phyloP scores from a whole-genome alignment of 2,888 invertebrate genomes.

The Sinotaia quadrata region DNA sequence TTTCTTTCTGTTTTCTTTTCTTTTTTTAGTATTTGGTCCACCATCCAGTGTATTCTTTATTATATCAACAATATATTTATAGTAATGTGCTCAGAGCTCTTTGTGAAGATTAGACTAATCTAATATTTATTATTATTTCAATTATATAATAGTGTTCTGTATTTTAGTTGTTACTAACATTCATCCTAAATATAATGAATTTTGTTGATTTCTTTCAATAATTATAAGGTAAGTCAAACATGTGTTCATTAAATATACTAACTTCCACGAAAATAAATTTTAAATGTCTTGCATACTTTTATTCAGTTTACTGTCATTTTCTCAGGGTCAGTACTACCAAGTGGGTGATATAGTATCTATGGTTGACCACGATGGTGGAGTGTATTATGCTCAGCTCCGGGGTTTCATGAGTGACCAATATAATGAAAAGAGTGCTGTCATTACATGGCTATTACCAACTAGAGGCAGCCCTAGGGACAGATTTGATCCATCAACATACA shows the following conservation, averaged over 20 bases:
- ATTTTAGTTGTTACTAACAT: neutral
- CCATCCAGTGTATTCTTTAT: too few relatives aligned
- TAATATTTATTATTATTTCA: too few relatives aligned
- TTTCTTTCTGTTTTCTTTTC: too few relatives aligned
- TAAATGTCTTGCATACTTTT: too few relatives aligned
- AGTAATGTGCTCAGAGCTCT: too few relatives aligned
- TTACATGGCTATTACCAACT: constrained; percentile 93
- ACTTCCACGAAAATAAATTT: too few relatives aligned
- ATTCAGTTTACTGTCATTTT: constrained; percentile 4
- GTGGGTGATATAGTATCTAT: constrained; percentile 92
- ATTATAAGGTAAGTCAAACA: too few relatives aligned
- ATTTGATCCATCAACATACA: constrained; percentile 91
- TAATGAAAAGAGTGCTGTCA: constrained; percentile 91
- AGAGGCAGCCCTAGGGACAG: constrained; percentile 82
- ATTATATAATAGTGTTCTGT: too few relatives aligned
- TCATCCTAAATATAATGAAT: neutral
- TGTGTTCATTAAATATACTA: too few relatives aligned
- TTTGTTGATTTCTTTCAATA: neutral
- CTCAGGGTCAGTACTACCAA: constrained; percentile 81
- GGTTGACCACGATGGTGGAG: constrained; percentile 78
- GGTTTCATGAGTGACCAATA: constrained; percentile 93
- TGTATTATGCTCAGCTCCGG: constrained; percentile 91
- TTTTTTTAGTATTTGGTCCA: too few relatives aligned
- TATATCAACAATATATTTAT: too few relatives aligned
- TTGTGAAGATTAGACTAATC: too few relatives aligned